A percentile compares a stretch with the other conserved stretches of the same genome.
These are phyloP conservation scores for Lepisosteus oculatus DNA, from an alignment of 2,113 vertebrate species.

Conservation along the genomic window DNA sequence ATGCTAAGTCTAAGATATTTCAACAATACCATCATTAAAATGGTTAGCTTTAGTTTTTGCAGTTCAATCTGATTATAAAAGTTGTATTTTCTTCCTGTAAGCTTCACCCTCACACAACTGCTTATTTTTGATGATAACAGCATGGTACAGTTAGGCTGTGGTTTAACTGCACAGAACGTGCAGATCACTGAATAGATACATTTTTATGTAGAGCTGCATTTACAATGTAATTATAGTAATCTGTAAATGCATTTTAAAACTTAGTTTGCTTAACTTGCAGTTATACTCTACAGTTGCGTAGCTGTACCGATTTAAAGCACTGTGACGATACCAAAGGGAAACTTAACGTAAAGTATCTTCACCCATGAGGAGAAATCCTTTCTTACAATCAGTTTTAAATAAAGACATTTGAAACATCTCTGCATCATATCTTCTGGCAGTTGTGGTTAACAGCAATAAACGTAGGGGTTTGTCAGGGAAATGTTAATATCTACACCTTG, in stretches of 20 bases:
- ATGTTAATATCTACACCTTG: too few species aligned
- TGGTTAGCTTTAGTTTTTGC: too few species aligned
- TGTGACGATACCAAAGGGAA: background rate
- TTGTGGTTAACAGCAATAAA: background rate
- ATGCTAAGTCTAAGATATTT: too few species aligned
- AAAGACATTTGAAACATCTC: constrained; percentile 1
- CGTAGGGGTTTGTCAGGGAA: background rate
- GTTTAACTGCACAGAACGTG: constrained; percentile 12
- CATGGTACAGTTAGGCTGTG: background rate
- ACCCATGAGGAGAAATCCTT: background rate
- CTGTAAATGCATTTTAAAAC: constrained; percentile 22
- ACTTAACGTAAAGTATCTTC: constrained; percentile 1
- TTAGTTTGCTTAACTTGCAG: constrained; percentile 21
- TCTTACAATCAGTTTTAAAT: constrained; percentile 11
- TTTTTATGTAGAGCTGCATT: constrained; percentile 22
- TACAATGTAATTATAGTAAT: constrained; percentile 34
- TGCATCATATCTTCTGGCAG: constrained; percentile 12
- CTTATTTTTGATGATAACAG: too few species aligned
- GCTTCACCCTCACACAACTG: too few species aligned
- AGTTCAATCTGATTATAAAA: too few species aligned
- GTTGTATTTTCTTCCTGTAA: too few species aligned
- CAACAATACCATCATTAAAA: too few species aligned
- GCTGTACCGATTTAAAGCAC: constrained; percentile 3
- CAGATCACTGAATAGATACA: constrained; percentile 19
- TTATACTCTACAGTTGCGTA: constrained; percentile 9